Percentiles rank a stretch among this genome's conserved stretches.
phyloP scores from a whole-genome alignment of 2,113 vertebrate species.

The Xenotilapia leptura region DNA sequence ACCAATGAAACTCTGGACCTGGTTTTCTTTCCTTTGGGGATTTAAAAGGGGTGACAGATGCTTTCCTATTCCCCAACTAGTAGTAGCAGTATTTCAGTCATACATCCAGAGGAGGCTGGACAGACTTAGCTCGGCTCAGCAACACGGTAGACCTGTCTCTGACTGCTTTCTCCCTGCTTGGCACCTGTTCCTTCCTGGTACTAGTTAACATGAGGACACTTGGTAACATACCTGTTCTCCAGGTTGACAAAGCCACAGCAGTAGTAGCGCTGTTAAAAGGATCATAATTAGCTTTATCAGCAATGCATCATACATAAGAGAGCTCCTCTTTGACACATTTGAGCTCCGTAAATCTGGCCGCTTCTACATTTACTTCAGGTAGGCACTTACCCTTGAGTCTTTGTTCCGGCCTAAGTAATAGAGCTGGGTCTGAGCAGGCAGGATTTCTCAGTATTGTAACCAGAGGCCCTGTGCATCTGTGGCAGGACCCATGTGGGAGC shows the following conservation, averaged over 20 bases:
- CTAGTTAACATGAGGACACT: conserved; percentile 13
- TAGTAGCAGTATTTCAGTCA: conserved; percentile 5
- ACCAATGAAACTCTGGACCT: conserved; percentile 15
- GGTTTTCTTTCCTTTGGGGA: conserved; percentile 60
- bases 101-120: not conserved
- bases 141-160: conserved; percentile 25
- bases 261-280: conserved; percentile 13
- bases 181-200: not conserved
- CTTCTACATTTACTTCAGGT: conserved; percentile 38
- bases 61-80: conserved; percentile 14
- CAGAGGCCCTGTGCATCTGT: conserved; percentile 51
- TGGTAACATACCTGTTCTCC: conserved; percentile 2
- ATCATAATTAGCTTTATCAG: conserved; percentile 30
- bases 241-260: not conserved
- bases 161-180: conserved; percentile 21
- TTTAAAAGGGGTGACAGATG: conserved; percentile 47
- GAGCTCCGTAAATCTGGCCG: conserved; percentile 41
- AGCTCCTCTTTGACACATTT: conserved; percentile 15
- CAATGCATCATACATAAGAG: conserved; percentile 34
- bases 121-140: not conserved
- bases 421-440: conserved; percentile 43
- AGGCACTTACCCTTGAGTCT: conserved; percentile 34
- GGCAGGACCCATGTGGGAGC: conserved; percentile 37
- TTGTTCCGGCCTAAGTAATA: conserved; percentile 55
- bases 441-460: conserved; percentile 67